Conservation (phyloP, 2,113 vertebrate genomes). For the Echinops telfairi region DNA sequence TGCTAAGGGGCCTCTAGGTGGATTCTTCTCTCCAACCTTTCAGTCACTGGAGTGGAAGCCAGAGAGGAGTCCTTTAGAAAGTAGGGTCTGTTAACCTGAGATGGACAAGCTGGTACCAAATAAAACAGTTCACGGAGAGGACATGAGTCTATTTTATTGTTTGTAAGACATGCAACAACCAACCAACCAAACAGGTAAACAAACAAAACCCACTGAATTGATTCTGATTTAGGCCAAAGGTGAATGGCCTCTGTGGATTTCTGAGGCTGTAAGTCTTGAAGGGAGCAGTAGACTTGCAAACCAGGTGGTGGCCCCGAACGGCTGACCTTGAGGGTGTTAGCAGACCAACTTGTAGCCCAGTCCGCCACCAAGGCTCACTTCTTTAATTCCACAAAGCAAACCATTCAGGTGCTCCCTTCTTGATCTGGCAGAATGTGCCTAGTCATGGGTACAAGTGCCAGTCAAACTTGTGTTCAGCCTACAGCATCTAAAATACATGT, state of each 20-base stretch:
- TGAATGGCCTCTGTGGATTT: too few relatives aligned
- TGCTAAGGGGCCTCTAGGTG: background rate
- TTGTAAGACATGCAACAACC: background rate
- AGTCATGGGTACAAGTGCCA: background rate
- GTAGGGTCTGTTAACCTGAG: background rate
- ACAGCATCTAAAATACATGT: background rate
- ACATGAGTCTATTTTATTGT: background rate
- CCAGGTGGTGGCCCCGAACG: too few relatives aligned
- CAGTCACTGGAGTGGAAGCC: too few relatives aligned
- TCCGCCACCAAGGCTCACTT: background rate
- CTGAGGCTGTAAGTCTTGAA: too few relatives aligned
- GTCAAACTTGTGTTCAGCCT: background rate
- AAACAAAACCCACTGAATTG: too few relatives aligned
- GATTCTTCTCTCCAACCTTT: background rate
- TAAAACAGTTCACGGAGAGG: background rate
- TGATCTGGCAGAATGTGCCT: background rate
- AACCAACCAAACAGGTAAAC: too few relatives aligned
- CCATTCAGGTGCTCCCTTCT: background rate
- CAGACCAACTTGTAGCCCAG: too few relatives aligned
- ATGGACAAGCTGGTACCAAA: background rate
- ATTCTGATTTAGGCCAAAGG: too few relatives aligned
- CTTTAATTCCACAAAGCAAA: slow-evolving; percentile 34
- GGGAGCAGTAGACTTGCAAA: too few relatives aligned
- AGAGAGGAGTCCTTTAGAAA: too few relatives aligned
- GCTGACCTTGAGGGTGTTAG: too few relatives aligned